A percentile compares a stretch with the other conserved stretches of the same genome.
These are phyloP conservation scores for Drosophila ficusphila DNA, from an alignment of 1,140 invertebrate genomes.

Conservation along the genomic window DNA sequence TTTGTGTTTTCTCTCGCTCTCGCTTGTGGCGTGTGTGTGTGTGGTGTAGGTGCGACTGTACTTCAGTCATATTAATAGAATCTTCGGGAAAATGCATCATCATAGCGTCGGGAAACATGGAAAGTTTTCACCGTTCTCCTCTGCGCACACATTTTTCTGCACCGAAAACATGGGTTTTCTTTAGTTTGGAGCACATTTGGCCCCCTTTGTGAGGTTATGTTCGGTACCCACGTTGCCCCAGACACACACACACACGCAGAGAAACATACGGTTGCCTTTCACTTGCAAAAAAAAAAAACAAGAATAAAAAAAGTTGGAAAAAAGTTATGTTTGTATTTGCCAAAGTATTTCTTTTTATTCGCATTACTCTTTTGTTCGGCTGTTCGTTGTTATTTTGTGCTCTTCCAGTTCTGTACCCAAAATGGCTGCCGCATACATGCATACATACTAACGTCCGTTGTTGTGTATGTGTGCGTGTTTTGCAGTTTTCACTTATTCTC, in stretches of 20 bases:
- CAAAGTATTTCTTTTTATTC: slow-evolving; percentile 62
- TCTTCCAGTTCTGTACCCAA: slow-evolving; percentile 73
- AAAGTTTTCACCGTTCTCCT: slow-evolving; percentile 23
- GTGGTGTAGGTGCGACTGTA: slow-evolving; percentile 76
- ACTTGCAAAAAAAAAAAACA: slow-evolving; percentile 63
- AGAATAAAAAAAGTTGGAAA: slow-evolving; percentile 30
- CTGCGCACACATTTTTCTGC: neutral
- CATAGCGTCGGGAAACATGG: slow-evolving; percentile 18
- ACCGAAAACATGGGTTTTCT: slow-evolving; percentile 1
- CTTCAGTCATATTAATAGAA: slow-evolving; percentile 68
- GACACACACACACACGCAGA: slow-evolving; percentile 14
- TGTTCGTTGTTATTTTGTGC: slow-evolving; percentile 75
- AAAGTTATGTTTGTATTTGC: slow-evolving; percentile 64
- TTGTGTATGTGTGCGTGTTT: slow-evolving; percentile 47
- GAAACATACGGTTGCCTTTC: slow-evolving; percentile 49
- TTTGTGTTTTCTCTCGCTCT: slow-evolving; percentile 56
- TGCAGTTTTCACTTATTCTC: slow-evolving; percentile 64
- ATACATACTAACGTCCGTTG: slow-evolving; percentile 25
- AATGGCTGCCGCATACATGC: slow-evolving; percentile 64
- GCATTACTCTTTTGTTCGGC: slow-evolving; percentile 68
- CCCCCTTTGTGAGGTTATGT: slow-evolving; percentile 71
- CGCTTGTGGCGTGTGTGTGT: slow-evolving; percentile 50
- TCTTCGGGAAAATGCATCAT: slow-evolving; percentile 44
- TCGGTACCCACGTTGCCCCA: slow-evolving; percentile 42
- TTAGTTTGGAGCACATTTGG: slow-evolving; percentile 64